Evolutionary conservation across 2,888 invertebrate genomes (phyloP), one percentile per base, ranked within the genome.

Genomic region (Cybosia mesomella): DNA sequence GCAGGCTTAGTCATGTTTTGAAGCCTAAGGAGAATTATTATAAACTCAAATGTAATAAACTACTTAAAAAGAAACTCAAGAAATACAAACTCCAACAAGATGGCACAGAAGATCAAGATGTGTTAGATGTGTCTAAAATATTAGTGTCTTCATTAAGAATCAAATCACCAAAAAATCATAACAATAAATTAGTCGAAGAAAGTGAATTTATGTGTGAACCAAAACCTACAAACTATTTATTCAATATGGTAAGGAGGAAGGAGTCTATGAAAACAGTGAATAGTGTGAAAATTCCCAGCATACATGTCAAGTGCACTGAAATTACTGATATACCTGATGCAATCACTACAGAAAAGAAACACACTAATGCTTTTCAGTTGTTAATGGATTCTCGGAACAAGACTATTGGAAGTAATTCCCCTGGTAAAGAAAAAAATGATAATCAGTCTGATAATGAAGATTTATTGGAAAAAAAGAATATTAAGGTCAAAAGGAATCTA

Each of bases 331-430:
- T 70, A 59, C 62, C 77, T 63, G 73, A 71, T 43, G 54, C 71
- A 39, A 68, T 92, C 55, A 74, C 74, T 34, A 80, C 67, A 70
- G 87, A 87, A 32, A 90, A 85, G 72, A 91, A 89, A 72, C 87
- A 91, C 74, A 91, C 87, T 66, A 90, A 97, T 94, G 97, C 96
- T 49, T 97, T 97, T 87, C 92, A 96, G 81, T 84, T 97, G 39
- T 92, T 97, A 92, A 97, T 97, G 97, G 96, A 96, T 75, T 96
- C 96, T 22, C 93, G 96, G 74, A 95, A 96, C 83, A 96, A 96
- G 85, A 93, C 94, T 61, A 95, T 97, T 72, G 97, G 97, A 2
- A 88, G 89, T 28, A 97, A 97, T 89, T 95, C 96, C 32, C 95
- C 96, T 11, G 97, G 97, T 0, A 96, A 96, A 89, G 95, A 95